Percentiles rank a stretch among this genome's conserved stretches.
phyloP scores from a whole-genome alignment of 2,113 vertebrate genomes.

The Lynx canadensis region DNA sequence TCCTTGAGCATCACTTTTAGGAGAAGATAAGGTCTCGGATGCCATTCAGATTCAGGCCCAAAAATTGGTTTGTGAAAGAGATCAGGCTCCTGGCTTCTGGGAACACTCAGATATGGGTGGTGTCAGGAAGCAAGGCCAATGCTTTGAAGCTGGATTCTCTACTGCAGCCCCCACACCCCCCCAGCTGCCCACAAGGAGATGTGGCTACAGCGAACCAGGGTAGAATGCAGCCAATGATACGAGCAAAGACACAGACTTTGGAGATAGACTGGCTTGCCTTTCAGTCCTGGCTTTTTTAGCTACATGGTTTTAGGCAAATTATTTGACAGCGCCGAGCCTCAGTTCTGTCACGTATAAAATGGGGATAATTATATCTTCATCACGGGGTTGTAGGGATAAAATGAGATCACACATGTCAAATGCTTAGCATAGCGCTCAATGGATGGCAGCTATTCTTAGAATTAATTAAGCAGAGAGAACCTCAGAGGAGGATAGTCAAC shows the following conservation, averaged over 20 bases:
- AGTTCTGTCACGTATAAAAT: slow-evolving; percentile 29
- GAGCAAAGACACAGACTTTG: neutral
- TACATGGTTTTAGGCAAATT: slow-evolving; percentile 39
- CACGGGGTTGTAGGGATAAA: slow-evolving; percentile 37
- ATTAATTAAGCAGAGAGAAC: slow-evolving; percentile 67
- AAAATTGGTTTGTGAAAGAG: neutral
- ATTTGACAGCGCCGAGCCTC: slow-evolving; percentile 44
- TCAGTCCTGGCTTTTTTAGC: slow-evolving; percentile 2
- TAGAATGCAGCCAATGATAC: neutral
- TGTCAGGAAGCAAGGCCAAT: neutral
- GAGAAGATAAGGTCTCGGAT: neutral
- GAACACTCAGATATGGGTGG: neutral
- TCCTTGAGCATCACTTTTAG: neutral
- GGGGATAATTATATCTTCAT: slow-evolving; percentile 64
- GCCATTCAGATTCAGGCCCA: neutral
- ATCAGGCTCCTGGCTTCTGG: neutral
- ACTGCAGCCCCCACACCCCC: neutral
- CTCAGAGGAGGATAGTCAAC: slow-evolving; percentile 19
- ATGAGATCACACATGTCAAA: slow-evolving; percentile 59
- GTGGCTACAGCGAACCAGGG: neutral
- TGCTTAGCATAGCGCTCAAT: slow-evolving; percentile 16
- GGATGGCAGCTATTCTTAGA: slow-evolving; percentile 65
- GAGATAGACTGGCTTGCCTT: neutral
- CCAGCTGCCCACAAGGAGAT: neutral
- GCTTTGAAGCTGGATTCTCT: neutral